Evolutionary conservation across 2,888 invertebrate genomes (phyloP), one percentile per base, ranked within the genome.

Genomic region (Odontocerum albicorne): DNA sequence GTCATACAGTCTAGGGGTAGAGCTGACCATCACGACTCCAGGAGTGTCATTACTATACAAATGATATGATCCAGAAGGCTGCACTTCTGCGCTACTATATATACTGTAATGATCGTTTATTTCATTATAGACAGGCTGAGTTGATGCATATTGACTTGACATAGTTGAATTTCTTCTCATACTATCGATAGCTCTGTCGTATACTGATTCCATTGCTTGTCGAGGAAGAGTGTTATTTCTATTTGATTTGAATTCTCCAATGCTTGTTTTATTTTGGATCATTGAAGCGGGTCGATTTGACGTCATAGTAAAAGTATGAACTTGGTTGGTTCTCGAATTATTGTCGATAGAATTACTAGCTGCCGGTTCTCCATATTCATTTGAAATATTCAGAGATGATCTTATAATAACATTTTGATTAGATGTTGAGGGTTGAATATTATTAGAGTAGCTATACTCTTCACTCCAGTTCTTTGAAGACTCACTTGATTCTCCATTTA

Each of bases 51-150:
- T 61, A 17, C 58, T 57, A 20, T 61, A 61, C 27, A 58, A 15
- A 35, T 61, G 58, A 51, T 59, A 59, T 17, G 59, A 12, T 13
- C 46, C 39, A 0, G 54, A 17, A 16, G 56, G 46, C 35, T 51
- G 51, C 8, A n/a, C 35, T 19, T 45, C 47, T 1, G 39, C 17
- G 54, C 73, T 39, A 53, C 74, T 74, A 57, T 77, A 77, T 4
- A 75, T 58, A 61, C 72, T 72, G 1, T 69, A 70, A 0, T 72
- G 66, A 32, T 76, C 76, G 10, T 72, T 72, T 7, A 74, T 75
- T 52, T 73, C 73, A 40, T 75, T 76, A 44, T 77, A 76, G n/a
- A 61, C 47, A 27, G 65, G 46, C n/a, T 59, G 66, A 0, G 49
- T 49, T 17, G 58, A 31, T 1, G 42, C 36, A 12, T 56, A 58